Evolutionary conservation across 2,113 vertebrate species (phyloP), one percentile per base, ranked within the genome.

Genomic region (Eulemur macaco): DNA sequence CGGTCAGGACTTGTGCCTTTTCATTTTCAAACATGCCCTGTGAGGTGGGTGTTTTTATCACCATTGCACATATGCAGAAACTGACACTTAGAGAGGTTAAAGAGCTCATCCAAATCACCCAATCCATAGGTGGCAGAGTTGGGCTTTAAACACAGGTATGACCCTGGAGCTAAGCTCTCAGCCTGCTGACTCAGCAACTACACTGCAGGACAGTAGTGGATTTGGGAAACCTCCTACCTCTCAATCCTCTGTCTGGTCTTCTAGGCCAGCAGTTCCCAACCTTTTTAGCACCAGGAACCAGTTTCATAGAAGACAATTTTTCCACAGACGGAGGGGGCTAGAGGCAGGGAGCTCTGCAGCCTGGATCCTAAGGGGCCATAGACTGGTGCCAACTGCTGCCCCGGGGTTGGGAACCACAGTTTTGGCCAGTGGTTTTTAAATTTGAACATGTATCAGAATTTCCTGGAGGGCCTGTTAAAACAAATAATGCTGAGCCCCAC

Each of bases 381-480:
- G 52, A 54, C 17, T 20, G 6, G 6, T 56, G 21, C 54, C 20
- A 2, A 20, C 54, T 1, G 7, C 7, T 8, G 20, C 20, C 54
- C 54, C 6, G 20, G 54, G 54, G 54, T 2, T 56, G 54, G 54
- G 54, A 21, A 56, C 54, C 54, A 56, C 20, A 56, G n/a, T 82
- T 95, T 95, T 73, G 84, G 85, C 60, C 90, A 94, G 7, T 68
- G 66, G 81, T 88, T 95, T 86, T 94, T 88, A 77, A 85, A 91
- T 45, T 66, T 76, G 74, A 93, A 54, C 37, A 42, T 1, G 37
- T 60, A 88, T 68, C 78, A 89, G 76, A 90, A 86, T 95, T 77
- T 92, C 91, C 95, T 78, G 84, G 88, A 96, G 77, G 88, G 85
- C 97, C 89, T 96, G 96, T 97, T 94, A 97, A 97, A 96, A 97